These are phyloP conservation scores for Galemys pyrenaicus DNA, from an alignment of 2,113 vertebrate species.

Conservation along the genomic window DNA sequence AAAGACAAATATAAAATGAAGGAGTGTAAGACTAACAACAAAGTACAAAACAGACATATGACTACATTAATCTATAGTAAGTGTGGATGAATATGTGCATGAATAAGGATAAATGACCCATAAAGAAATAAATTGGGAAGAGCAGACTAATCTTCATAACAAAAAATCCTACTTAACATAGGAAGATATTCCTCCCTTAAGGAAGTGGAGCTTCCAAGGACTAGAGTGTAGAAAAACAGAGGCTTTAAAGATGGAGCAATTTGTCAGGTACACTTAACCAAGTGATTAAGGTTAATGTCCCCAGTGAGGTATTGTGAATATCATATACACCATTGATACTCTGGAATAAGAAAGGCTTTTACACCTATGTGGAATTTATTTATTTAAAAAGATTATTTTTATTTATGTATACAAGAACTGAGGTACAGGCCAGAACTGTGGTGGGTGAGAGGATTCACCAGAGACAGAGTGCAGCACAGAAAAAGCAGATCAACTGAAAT, in stretches of 20 bases:
- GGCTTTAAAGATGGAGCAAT: not conserved
- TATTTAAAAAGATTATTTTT: too few relatives aligned
- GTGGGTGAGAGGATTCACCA: too few relatives aligned
- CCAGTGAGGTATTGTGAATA: not conserved
- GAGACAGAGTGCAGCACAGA: too few relatives aligned
- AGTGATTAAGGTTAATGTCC: not conserved
- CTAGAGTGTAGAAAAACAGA: not conserved
- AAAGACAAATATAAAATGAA: not conserved
- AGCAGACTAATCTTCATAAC: not conserved
- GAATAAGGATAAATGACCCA: not conserved
- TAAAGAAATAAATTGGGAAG: not conserved
- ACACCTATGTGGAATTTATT: too few relatives aligned
- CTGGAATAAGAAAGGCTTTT: not conserved
- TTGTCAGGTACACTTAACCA: not conserved
- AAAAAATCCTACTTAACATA: not conserved
- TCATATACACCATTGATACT: not conserved
- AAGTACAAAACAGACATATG: not conserved
- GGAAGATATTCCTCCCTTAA: not conserved
- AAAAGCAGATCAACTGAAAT: too few relatives aligned
- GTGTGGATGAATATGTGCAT: not conserved
- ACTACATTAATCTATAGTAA: not conserved
- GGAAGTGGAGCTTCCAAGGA: not conserved
- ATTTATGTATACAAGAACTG: too few relatives aligned
- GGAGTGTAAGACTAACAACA: not conserved
- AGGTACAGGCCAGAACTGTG: too few relatives aligned